phyloP scores from a whole-genome alignment of 2,797 vertebrate genomes.

The Smutsia gigantea region DNA sequence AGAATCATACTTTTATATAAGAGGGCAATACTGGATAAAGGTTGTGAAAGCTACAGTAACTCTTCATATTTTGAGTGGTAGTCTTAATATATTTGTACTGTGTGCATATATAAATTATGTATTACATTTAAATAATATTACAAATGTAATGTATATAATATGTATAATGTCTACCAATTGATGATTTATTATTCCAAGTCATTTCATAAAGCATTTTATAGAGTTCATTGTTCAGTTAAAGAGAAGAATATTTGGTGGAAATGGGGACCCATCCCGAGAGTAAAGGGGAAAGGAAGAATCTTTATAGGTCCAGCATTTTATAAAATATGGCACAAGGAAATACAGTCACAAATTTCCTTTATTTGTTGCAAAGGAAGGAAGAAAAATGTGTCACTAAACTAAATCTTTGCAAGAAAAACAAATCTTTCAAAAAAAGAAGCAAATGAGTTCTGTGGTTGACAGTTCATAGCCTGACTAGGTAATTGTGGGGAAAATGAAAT shows the following conservation, averaged over 20 bases:
- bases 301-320: background rate
- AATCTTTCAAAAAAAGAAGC: conserved; percentile 32
- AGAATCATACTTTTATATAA: background rate
- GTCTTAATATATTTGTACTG: background rate
- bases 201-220: conserved; percentile 21
- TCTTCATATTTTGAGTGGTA: background rate
- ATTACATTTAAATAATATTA: background rate
- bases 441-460: background rate
- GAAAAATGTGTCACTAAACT: conserved; percentile 22
- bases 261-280: background rate
- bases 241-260: background rate
- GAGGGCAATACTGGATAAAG: background rate
- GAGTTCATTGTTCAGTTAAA: conserved; percentile 2
- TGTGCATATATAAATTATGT: background rate
- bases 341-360: background rate
- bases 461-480: conserved; percentile 30
- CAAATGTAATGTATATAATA: background rate
- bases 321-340: background rate
- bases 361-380: background rate
- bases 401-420: conserved; percentile 25
- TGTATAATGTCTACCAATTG: background rate
- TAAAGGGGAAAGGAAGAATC: background rate
- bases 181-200: conserved; percentile 1
- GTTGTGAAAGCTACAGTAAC: background rate
- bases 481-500: conserved; percentile 46